Evolutionary conservation across 2,888 invertebrate genomes (phyloP).

Genomic region (Tenthredo notha): DNA sequence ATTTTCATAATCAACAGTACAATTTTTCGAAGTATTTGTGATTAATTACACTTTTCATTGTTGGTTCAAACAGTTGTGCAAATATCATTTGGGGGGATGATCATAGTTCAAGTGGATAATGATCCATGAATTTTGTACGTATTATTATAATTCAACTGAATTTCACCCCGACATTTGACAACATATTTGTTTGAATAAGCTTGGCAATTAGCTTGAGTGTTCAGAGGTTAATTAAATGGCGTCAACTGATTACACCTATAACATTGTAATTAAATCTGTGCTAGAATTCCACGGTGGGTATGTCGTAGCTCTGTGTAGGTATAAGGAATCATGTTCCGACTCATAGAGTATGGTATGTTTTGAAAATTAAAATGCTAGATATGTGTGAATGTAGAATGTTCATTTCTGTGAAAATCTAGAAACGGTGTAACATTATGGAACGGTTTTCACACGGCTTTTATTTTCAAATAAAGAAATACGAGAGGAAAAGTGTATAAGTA

Average conservation of each 20-base stretch:
- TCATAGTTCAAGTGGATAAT: neutral
- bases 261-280: constrained; percentile 19
- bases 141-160: neutral
- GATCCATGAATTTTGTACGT: neutral
- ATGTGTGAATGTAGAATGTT: neutral
- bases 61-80: neutral
- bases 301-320: neutral
- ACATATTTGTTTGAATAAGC: neutral
- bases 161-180: neutral
- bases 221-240: constrained; percentile 1
- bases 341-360: neutral
- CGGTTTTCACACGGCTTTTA: neutral
- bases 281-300: neutral
- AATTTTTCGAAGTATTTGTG: neutral
- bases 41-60: neutral
- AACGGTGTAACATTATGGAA: neutral
- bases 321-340: neutral
- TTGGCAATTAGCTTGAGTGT: neutral
- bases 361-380: constrained; percentile 1
- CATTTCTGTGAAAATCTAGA: neutral
- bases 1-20: neutral
- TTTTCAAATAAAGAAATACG: neutral
- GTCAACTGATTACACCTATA: constrained; percentile 14
- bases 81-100: neutral
- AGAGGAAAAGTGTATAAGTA: neutral